Conservation (phyloP, 2,888 invertebrate genomes). For the Diachrysia chrysitis region DNA sequence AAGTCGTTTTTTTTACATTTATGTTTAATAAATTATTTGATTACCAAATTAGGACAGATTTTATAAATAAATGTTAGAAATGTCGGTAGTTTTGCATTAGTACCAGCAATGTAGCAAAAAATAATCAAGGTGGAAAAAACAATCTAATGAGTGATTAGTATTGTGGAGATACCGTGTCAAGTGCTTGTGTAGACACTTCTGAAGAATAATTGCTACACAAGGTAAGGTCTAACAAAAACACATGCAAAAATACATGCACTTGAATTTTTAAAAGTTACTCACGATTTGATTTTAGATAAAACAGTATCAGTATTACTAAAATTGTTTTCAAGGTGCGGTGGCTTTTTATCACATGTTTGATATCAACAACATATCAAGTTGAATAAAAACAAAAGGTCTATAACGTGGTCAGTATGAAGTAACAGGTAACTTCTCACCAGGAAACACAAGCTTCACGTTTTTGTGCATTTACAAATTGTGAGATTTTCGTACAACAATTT, state of each 20-base stretch:
- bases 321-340: too few relatives aligned
- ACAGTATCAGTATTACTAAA: too few relatives aligned
- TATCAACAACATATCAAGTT: too few relatives aligned
- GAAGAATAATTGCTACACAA: not conserved
- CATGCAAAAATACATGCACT: too few relatives aligned
- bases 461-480: not conserved
- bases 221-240: not conserved
- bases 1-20: too few relatives aligned
- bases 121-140: not conserved
- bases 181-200: not conserved
- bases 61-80: not conserved
- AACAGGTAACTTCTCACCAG: not conserved
- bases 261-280: not conserved
- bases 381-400: not conserved
- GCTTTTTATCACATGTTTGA: too few relatives aligned
- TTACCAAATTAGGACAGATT: too few relatives aligned
- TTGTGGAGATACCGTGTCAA: not conserved
- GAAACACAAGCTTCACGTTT: slow-evolving; percentile 4
- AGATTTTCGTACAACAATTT: not conserved
- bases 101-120: not conserved
- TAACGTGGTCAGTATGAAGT: slow-evolving; percentile 1
- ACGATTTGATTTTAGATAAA: too few relatives aligned
- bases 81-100: slow-evolving; percentile 2
- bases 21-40: too few relatives aligned
- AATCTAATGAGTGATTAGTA: not conserved